phyloP scores from a whole-genome alignment of 2,113 vertebrate genomes.

The Prochilodus magdalenae region DNA sequence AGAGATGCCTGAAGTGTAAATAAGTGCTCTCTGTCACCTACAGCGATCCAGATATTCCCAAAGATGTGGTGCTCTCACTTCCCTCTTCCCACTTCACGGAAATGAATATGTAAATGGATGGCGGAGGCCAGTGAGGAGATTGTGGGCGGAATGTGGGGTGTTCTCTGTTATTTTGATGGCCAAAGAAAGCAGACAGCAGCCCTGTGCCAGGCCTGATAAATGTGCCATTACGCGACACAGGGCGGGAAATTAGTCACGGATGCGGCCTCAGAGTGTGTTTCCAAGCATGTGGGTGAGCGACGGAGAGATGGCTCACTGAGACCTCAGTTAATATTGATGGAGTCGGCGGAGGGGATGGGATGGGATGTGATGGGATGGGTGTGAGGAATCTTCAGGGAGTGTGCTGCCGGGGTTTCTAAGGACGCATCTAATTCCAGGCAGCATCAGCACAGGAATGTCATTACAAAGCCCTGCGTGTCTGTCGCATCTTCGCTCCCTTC shows the following conservation, averaged over 20 bases:
- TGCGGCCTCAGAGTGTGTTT: constrained; percentile 37
- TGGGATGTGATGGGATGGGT: not conserved
- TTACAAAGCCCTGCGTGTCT: constrained; percentile 56
- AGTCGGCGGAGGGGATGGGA: not conserved
- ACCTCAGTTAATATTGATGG: constrained; percentile 45
- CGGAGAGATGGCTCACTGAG: constrained; percentile 28
- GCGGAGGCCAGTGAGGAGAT: constrained; percentile 35
- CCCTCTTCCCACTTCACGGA: constrained; percentile 35
- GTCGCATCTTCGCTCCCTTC: not conserved
- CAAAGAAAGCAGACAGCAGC: constrained; percentile 47
- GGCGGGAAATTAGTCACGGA: constrained; percentile 66
- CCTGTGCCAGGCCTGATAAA: constrained; percentile 55
- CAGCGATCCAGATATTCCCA: not conserved
- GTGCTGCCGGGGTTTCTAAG: not conserved
- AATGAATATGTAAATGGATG: constrained; percentile 55
- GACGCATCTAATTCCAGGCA: constrained; percentile 48
- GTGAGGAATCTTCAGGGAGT: not conserved
- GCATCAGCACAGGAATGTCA: constrained; percentile 57
- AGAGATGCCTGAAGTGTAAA: constrained; percentile 47
- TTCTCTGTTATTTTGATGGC: constrained; percentile 53
- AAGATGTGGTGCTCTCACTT: constrained; percentile 14
- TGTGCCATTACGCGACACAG: constrained; percentile 62
- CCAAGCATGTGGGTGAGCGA: not conserved
- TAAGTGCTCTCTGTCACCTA: constrained; percentile 33
- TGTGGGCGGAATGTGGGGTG: constrained; percentile 18